Conservation (phyloP, 30 jellyfish, hydroid and myxozoan genomes). For the Turritopsis rubra region DNA sequence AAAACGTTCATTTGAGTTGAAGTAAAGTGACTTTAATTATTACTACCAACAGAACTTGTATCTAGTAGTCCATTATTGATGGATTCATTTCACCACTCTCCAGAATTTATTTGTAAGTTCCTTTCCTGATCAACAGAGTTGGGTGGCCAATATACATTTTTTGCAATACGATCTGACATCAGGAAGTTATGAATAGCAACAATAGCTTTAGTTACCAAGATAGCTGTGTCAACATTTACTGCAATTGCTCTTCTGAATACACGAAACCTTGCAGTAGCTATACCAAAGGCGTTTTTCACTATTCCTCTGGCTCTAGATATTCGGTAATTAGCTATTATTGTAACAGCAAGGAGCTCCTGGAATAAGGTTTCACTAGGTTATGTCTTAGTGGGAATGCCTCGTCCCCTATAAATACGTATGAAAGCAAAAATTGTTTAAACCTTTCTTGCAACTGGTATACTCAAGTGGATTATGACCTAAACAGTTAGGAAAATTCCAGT, state of each 20-base stretch:
- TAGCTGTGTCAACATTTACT: slow-evolving; percentile 3
- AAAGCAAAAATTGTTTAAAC: background rate
- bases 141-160: background rate
- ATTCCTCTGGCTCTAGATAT: no score
- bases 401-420: slow-evolving; percentile 6
- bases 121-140: no score
- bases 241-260: slow-evolving; percentile 3
- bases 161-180: slow-evolving; percentile 7
- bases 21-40: background rate
- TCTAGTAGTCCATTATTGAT: background rate
- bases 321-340: no score
- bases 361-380: no score
- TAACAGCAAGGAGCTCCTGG: no score
- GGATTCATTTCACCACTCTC: no score
- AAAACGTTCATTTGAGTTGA: background rate
- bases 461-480: no score
- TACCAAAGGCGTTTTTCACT: no score
- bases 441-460: slow-evolving; percentile 2
- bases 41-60: background rate
- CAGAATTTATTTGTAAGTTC: no score
- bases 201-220: background rate
- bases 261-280: background rate
- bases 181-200: slow-evolving; percentile 1
- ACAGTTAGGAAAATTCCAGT: no score
- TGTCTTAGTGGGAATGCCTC: slow-evolving; percentile 8